Conservation (phyloP, 2,113 vertebrate genomes). For the Scartelaos histophorus region DNA sequence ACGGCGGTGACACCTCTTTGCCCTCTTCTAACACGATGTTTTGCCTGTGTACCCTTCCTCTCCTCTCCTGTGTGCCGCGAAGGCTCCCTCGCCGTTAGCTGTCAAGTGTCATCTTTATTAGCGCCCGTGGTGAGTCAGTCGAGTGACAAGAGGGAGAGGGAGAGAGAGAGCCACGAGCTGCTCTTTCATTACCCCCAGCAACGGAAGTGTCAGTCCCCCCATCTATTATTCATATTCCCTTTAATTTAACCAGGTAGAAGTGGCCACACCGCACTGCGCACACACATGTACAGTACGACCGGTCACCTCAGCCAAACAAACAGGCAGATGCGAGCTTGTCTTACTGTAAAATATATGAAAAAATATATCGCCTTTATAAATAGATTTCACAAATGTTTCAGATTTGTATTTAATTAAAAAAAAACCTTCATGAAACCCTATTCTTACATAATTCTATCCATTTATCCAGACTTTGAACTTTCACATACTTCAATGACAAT, state of each 20-base stretch:
- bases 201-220: slow-evolving; percentile 75
- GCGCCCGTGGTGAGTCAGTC: slow-evolving; percentile 74
- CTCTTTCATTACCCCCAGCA: slow-evolving; percentile 77
- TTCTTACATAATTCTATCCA: too few species aligned
- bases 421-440: not conserved
- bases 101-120: slow-evolving; percentile 83
- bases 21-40: slow-evolving; percentile 35
- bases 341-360: not conserved
- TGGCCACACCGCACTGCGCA: slow-evolving; percentile 54
- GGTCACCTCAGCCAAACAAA: slow-evolving; percentile 59
- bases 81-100: slow-evolving; percentile 72
- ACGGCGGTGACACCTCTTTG: slow-evolving; percentile 40
- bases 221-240: slow-evolving; percentile 79
- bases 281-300: slow-evolving; percentile 43
- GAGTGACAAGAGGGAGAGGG: slow-evolving; percentile 52
- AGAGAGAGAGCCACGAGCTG: slow-evolving; percentile 71
- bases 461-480: not conserved
- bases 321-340: slow-evolving; percentile 37
- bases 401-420: not conserved
- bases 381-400: too few species aligned
- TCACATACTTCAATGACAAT: not conserved
- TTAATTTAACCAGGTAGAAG: slow-evolving; percentile 78
- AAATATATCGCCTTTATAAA: too few species aligned
- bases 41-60: slow-evolving; percentile 20
- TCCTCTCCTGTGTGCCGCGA: slow-evolving; percentile 40